Percentiles rank a stretch among this genome's conserved stretches.
Evolutionary conservation across 2,888 invertebrate genomes (phyloP).

Genomic region (Ditula angustiorana): DNA sequence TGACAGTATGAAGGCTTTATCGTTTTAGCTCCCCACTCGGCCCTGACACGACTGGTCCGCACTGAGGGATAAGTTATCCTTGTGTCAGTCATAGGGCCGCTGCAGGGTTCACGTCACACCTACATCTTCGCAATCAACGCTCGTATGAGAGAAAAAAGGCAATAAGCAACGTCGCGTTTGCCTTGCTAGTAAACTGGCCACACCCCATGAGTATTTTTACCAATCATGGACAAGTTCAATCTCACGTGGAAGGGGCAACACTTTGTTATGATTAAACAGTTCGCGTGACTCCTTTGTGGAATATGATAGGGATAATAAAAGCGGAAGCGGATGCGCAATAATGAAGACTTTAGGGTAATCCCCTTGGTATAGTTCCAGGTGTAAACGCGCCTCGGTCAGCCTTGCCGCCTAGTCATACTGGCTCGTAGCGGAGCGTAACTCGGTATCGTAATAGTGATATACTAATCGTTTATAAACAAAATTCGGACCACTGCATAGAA

Average conservation of each 20-base stretch:
- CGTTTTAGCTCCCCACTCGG: too few species aligned
- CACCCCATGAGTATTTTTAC: neutral
- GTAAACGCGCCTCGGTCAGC: neutral
- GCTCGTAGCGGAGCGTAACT: slow-evolving; percentile 73
- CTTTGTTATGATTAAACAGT: neutral
- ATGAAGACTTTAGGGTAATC: too few species aligned
- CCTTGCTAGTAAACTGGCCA: too few species aligned
- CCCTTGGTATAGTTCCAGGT: neutral
- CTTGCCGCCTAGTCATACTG: slow-evolving; percentile 21
- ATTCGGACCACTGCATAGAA: slow-evolving; percentile 75
- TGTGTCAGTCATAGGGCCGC: too few species aligned
- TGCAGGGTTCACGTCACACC: neutral
- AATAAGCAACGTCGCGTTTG: neutral
- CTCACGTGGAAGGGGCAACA: too few species aligned
- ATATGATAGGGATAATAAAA: neutral
- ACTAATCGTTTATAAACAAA: slow-evolving; percentile 52
- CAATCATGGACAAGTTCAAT: neutral
- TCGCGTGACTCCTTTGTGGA: neutral
- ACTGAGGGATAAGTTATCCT: too few species aligned
- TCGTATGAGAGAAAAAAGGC: neutral
- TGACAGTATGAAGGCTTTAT: neutral
- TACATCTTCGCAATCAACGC: neutral
- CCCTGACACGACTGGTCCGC: too few species aligned
- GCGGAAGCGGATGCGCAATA: neutral
- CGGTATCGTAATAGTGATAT: slow-evolving; percentile 10